These are phyloP conservation scores for Muraenolepis orangiensis DNA, from an alignment of 2,797 vertebrate species.

Conservation along the genomic window DNA sequence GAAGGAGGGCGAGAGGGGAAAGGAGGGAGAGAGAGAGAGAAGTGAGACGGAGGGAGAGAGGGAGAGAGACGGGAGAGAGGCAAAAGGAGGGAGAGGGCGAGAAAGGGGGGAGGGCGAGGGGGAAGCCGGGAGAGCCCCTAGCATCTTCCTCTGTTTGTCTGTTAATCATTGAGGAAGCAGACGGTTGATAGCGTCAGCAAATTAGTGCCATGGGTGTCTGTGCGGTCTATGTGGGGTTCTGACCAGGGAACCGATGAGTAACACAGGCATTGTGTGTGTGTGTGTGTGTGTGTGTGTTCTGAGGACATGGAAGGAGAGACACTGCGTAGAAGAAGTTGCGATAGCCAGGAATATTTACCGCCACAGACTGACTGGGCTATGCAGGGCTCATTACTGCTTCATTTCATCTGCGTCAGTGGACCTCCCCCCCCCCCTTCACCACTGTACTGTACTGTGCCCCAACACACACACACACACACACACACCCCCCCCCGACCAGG, in stretches of 20 bases:
- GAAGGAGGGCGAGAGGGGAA: not conserved
- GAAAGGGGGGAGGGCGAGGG: too few species aligned
- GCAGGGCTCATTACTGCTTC: slow-evolving; percentile 11
- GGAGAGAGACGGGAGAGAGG: not conserved
- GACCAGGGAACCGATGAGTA: not conserved
- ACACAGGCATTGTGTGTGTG: not conserved
- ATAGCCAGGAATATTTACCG: not conserved
- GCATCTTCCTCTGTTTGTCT: not conserved
- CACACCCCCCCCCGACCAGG: too few species aligned
- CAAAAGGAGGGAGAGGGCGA: not conserved
- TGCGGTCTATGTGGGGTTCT: too few species aligned
- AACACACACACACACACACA: slow-evolving; percentile 6
- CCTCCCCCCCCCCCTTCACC: slow-evolving; percentile 36
- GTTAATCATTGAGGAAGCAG: not conserved
- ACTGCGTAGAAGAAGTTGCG: not conserved
- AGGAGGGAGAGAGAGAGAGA: not conserved
- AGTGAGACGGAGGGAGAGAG: not conserved
- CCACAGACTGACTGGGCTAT: not conserved
- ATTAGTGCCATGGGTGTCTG: too few species aligned
- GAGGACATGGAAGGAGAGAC: too few species aligned
- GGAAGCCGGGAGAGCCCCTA: not conserved
- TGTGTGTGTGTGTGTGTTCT: too few species aligned
- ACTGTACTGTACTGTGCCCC: not conserved
- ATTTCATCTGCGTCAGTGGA: slow-evolving; percentile 56
- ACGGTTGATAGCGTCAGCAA: not conserved